Conservation (phyloP, 2,113 vertebrate species). For the Cathartes aura region DNA sequence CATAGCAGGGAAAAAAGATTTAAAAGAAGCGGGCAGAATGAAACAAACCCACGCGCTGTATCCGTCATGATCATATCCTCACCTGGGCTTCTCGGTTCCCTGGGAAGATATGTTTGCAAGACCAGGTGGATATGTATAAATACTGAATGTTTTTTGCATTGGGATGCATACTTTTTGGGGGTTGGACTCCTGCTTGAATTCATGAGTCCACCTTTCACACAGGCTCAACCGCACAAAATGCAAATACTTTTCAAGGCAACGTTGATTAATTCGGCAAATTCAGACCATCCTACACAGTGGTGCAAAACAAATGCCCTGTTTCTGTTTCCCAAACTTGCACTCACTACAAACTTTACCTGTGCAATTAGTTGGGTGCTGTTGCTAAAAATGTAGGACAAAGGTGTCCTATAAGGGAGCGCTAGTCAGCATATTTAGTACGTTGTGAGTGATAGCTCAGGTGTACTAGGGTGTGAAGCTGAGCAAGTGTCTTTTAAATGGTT, state of each 20-base stretch:
- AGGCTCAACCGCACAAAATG: neutral
- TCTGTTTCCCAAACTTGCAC: neutral
- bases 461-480: neutral
- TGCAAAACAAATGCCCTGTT: neutral
- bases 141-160: neutral
- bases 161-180: neutral
- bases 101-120: neutral
- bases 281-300: neutral
- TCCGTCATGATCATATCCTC: neutral
- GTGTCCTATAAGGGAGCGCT: neutral
- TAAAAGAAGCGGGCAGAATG: neutral
- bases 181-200: neutral
- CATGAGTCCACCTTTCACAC: neutral
- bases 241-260: neutral
- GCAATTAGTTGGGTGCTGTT: neutral
- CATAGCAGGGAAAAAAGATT: neutral
- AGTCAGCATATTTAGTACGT: neutral
- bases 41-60: neutral
- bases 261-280: neutral
- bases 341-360: fast-evolving
- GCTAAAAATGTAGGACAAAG: neutral
- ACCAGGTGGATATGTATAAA: neutral
- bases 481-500: constrained; percentile 2
- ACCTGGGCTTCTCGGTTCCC: neutral
- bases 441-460: neutral